phyloP scores from a whole-genome alignment of 2,113 vertebrate genomes.

The Scartelaos histophorus region DNA sequence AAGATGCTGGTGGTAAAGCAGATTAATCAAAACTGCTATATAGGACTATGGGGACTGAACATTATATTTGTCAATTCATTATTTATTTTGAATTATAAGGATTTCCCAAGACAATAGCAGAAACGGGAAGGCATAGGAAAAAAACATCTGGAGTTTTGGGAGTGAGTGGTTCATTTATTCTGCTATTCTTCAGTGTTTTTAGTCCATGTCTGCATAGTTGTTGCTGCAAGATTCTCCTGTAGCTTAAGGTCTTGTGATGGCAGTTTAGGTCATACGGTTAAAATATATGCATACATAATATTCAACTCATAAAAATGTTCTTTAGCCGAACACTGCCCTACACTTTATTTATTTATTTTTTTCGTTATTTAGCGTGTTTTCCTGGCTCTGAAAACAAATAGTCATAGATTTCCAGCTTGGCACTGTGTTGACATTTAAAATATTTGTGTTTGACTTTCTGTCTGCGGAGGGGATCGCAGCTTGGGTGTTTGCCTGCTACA shows the following conservation, averaged over 20 bases:
- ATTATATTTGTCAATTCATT: too few species aligned
- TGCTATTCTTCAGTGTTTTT: neutral
- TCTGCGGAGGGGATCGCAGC: neutral
- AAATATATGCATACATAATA: too few species aligned
- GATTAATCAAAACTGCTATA: too few species aligned
- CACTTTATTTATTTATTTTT: neutral
- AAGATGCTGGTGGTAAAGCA: too few species aligned
- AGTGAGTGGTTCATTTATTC: neutral
- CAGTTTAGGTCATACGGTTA: neutral
- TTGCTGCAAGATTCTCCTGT: too few species aligned
- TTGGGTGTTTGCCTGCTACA: neutral
- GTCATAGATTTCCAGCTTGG: neutral
- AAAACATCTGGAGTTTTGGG: neutral
- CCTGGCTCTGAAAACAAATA: neutral
- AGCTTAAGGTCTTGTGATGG: neutral
- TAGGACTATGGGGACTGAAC: too few species aligned
- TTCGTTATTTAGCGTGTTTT: neutral
- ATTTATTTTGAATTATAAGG: too few species aligned
- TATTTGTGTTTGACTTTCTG: conserved; percentile 1
- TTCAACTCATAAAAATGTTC: neutral
- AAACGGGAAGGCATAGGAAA: too few species aligned
- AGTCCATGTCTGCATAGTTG: too few species aligned
- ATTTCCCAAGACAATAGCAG: too few species aligned
- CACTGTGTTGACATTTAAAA: conserved; percentile 6
- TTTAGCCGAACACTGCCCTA: neutral